phyloP scores from a whole-genome alignment of 1,140 invertebrate genomes.

The Cydia strobilella region DNA sequence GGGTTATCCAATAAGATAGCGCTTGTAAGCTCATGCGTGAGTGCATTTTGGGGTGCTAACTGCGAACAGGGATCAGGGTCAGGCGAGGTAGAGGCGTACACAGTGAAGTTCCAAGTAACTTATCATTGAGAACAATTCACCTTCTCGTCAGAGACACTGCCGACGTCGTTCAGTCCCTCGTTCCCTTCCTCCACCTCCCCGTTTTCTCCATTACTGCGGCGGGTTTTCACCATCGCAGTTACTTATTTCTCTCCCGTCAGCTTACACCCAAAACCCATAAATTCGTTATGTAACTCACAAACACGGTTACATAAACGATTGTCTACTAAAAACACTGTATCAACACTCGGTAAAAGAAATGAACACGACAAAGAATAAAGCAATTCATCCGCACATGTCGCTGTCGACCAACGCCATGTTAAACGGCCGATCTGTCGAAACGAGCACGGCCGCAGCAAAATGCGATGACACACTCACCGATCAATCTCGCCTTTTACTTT shows the following conservation, averaged over 20 bases:
- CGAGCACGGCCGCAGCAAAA: constrained; percentile 47
- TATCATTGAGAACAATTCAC: constrained; percentile 66
- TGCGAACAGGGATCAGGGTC: constrained; percentile 31
- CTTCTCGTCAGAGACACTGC: constrained; percentile 77
- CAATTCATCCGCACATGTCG: constrained; percentile 76
- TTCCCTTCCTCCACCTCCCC: constrained; percentile 78
- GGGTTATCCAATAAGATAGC: constrained; percentile 2
- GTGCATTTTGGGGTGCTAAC: neutral
- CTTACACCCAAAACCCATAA: constrained; percentile 58
- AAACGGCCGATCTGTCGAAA: constrained; percentile 54
- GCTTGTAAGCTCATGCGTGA: constrained; percentile 24
- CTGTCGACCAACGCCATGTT: constrained; percentile 73
- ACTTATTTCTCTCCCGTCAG: constrained; percentile 50
- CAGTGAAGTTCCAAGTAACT: constrained; percentile 45
- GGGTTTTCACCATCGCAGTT: constrained; percentile 78
- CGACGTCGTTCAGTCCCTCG: constrained; percentile 73
- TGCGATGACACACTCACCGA: constrained; percentile 55
- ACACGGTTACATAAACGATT: constrained; percentile 48
- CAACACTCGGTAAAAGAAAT: constrained; percentile 52
- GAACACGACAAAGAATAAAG: constrained; percentile 65
- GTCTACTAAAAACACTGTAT: constrained; percentile 42
- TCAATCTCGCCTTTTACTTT: constrained; percentile 37
- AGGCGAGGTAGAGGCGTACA: constrained; percentile 64
- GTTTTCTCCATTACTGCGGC: constrained; percentile 78
- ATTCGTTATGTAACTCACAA: constrained; percentile 59